Evolutionary conservation across 2,888 invertebrate genomes (phyloP).

Genomic region (Andrena bucephala): DNA sequence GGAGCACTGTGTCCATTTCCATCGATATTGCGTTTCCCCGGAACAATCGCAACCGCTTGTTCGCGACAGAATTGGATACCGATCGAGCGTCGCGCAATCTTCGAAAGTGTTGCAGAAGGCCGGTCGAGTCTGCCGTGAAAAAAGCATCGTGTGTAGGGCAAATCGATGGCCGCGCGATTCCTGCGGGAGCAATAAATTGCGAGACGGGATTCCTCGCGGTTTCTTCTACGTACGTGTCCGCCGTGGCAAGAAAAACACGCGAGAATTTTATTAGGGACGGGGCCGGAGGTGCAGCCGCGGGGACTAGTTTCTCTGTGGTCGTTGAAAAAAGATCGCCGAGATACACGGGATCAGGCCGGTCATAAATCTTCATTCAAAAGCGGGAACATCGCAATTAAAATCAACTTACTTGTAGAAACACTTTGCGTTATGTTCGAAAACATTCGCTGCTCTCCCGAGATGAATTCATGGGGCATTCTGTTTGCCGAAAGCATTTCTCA

Average conservation of each 20-base stretch:
- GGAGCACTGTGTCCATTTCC: neutral
- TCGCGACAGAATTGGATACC: conserved; percentile 4
- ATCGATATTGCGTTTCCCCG: neutral
- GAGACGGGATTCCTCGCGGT: conserved; percentile 53
- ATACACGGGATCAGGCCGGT: neutral
- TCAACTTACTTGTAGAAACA: neutral
- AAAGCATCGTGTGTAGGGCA: conserved; percentile 44
- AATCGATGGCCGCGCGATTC: conserved; percentile 60
- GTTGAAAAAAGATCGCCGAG: neutral
- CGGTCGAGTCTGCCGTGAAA: conserved; percentile 8
- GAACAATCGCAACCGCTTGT: neutral
- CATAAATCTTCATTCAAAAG: neutral
- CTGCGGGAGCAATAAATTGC: conserved; percentile 68
- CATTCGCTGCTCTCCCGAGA: neutral
- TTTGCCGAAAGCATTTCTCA: neutral
- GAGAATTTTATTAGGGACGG: conserved; percentile 51
- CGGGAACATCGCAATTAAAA: neutral
- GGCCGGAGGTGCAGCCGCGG: conserved; percentile 5
- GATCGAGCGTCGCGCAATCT: neutral
- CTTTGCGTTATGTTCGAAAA: neutral
- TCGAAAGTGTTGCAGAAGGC: conserved; percentile 11
- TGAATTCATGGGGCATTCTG: neutral
- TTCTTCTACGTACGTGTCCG: conserved; percentile 28
- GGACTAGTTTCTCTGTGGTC: neutral
- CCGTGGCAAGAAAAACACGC: conserved; percentile 33